Evolutionary conservation across 2,797 vertebrate species (phyloP), one percentile per base, ranked within the genome.

Genomic region (Siniperca scherzeri): DNA sequence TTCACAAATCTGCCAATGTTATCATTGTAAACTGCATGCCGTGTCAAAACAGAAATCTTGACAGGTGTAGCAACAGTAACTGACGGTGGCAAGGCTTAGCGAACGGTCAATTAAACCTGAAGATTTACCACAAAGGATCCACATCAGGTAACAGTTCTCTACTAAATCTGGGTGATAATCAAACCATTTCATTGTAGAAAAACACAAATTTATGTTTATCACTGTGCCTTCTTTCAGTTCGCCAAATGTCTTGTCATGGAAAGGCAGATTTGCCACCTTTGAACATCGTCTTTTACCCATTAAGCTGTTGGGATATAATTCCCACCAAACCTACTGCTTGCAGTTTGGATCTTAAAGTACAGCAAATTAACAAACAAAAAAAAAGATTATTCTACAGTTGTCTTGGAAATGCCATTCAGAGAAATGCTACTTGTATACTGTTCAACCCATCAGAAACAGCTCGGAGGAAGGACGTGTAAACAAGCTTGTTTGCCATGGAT

Each of bases 381-480:
- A 27, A 50, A 59, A 40, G 19, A 70, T 59, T 52, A 74, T 33
- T 73, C 60, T 83, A 73, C 80, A 84, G 80, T 74, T 36, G 0
- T 60, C 21, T 56, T 52, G 55, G 80, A 74, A 84, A 85, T 70
- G 71, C 73, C 61, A n/a, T 62, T 76, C 16, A 42, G 56, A 82
- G 74, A 89, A 87, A 78, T 89, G 94, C 93, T 94, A 93, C 92
- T 80, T 69, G 69, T 85, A 46, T n/a, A 83, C 77, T 57, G 60
- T 76, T 88, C 42, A 62, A 77, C 56, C 80, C 81, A 65, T 74
- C 71, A 83, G 81, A 78, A 90, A 80, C 76, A 72, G 72, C 64
- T 46, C 53, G 53, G 78, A 81, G 65, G 74, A 88, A 78, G 62
- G 82, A 75, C 25, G 16, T 82, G 88, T 81, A 83, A 87, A 90